Evolutionary conservation across 2,888 invertebrate genomes (phyloP), one percentile per base, ranked within the genome.

Genomic region (Caenorhabditis wallacei): DNA sequence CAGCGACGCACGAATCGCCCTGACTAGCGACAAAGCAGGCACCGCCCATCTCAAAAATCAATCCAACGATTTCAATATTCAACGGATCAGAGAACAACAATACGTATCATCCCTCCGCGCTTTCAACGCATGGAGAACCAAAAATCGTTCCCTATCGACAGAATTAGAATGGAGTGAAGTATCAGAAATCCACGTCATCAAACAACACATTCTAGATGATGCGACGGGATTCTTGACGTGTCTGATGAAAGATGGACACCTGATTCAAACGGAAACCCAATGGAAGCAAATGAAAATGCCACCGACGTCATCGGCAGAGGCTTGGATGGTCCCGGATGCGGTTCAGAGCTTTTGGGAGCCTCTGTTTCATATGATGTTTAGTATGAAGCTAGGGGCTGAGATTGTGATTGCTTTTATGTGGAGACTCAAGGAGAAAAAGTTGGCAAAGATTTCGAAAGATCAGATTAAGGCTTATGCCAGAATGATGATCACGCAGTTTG

Each of bases 331-430:
- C 20, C 61, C 80, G 1, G 70, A 75, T 22, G 1, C 3, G 3
- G 26, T 69, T 35, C 61, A 78, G 22, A 4, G 8, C 8, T 78
- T 68, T 40, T 82, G 82, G 82, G 79, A 82, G 53, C 82, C 82
- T 10, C n/a, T 82, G 0, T 70, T 82, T 22, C 43, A 63, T 24
- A 16, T 79, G 70, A 51, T 82, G 2, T 79, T 79, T 30, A 66
- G 61, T 16, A 10, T 69, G 51, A 74, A 69, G 56, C 20, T 78
- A 46, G 71, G 68, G 13, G 26, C 72, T n/a, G 82, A 82, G 0
- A 22, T 78, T 11, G 40, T 69, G 1, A 37, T 68, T 20, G 66
- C 78, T 8, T 54, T 81, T 11, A 13, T 81, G 7, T 70, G 63
- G 70, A 40, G 82, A 35, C 53, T 82, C 7, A 8, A 26, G 2